Conservation (phyloP, 2,797 vertebrate species). For the Eulemur albifrons region DNA sequence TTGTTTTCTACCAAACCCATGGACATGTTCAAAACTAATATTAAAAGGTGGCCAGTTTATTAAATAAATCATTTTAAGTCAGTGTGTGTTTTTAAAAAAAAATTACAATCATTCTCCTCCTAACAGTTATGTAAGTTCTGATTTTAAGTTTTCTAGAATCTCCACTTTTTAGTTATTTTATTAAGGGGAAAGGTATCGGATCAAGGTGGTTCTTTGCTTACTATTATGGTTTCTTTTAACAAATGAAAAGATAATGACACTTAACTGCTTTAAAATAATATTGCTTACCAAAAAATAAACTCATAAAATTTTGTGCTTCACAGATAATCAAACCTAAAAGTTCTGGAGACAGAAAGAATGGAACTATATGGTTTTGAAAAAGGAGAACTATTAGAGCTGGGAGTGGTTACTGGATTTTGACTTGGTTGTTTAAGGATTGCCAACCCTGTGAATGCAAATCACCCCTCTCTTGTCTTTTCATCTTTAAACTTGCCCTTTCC, state of each 20-base stretch:
- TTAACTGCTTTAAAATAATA: not conserved
- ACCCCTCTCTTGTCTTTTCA: not conserved
- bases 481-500: constrained; percentile 12
- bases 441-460: not conserved
- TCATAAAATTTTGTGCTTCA: not conserved
- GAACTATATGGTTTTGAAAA: not conserved
- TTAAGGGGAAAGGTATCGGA: not conserved
- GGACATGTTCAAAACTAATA: not conserved
- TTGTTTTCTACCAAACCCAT: not conserved
- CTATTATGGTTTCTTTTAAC: not conserved
- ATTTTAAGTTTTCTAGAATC: not conserved
- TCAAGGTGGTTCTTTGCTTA: not conserved
- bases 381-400: not conserved
- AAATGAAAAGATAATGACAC: not conserved
- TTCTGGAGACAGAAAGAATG: not conserved
- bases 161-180: not conserved
- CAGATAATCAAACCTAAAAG: not conserved
- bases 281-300: not conserved
- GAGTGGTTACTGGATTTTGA: not conserved
- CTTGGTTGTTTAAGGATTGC: not conserved
- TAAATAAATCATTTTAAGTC: constrained; percentile 17
- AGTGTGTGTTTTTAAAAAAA: constrained; percentile 2
- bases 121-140: not conserved
- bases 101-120: not conserved
- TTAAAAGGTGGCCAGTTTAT: not conserved